phyloP scores from a whole-genome alignment of 2,113 vertebrate species.

The Protomyctophum bolini region DNA sequence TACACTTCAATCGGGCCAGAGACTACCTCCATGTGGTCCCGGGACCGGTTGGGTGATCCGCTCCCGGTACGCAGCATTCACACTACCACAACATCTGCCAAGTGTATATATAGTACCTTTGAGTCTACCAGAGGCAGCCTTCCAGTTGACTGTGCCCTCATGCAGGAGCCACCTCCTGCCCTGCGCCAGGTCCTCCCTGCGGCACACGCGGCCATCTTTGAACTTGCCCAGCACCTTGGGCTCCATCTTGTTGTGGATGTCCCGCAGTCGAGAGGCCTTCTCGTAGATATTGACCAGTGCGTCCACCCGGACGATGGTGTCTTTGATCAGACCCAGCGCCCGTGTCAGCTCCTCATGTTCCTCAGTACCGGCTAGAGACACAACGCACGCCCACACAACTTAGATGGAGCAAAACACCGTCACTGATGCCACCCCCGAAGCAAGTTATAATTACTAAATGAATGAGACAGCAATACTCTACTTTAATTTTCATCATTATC shows the following conservation, averaged over 20 bases:
- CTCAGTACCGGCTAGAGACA: conserved; percentile 79
- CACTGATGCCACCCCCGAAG: neutral
- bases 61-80: no score
- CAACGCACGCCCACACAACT: neutral
- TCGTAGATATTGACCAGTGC: conserved; percentile 84
- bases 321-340: conserved; percentile 86
- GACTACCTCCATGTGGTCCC: no score
- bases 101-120: conserved; percentile 81
- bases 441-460: no score
- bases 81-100: no score
- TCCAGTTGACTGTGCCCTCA: conserved; percentile 90
- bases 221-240: conserved; percentile 86
- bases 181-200: conserved; percentile 85
- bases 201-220: conserved; percentile 88
- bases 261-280: conserved; percentile 86
- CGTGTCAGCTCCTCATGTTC: conserved; percentile 85
- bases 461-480: neutral
- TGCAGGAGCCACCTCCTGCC: conserved; percentile 79
- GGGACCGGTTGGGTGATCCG: no score
- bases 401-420: neutral
- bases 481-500: no score
- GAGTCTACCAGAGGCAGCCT: conserved; percentile 88
- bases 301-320: conserved; percentile 88
- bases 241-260: conserved; percentile 89
- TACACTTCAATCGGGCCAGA: no score